Conservation (phyloP, 2,797 vertebrate genomes). For the Centroberyx gerrardi region DNA sequence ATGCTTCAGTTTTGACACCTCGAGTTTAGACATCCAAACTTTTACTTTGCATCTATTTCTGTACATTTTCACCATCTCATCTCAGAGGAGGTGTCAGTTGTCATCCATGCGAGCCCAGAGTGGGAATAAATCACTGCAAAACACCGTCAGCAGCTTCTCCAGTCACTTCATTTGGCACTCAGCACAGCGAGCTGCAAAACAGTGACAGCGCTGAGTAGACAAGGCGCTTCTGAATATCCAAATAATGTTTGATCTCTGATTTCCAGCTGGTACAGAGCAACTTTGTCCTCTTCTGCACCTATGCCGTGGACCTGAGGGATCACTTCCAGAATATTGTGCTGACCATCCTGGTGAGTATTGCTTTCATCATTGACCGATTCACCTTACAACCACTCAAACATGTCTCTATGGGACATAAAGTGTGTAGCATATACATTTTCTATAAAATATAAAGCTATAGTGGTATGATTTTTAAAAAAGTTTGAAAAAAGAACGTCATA, state of each 20-base stretch:
- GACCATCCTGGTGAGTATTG: constrained; percentile 92
- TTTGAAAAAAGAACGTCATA: too few species aligned
- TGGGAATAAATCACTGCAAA: constrained; percentile 54
- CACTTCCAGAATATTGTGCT: constrained; percentile 96
- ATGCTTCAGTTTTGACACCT: constrained; percentile 5
- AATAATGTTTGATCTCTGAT: constrained; percentile 62
- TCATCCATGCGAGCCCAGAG: constrained; percentile 41
- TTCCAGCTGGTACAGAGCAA: constrained; percentile 95
- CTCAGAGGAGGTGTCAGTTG: constrained; percentile 69
- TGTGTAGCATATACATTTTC: not conserved
- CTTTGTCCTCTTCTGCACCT: constrained; percentile 97
- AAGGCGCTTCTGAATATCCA: constrained; percentile 38
- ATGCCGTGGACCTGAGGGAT: constrained; percentile 89
- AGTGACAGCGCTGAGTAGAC: constrained; percentile 61
- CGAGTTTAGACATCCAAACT: constrained; percentile 21
- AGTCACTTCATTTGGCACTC: constrained; percentile 47
- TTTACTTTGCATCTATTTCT: constrained; percentile 35
- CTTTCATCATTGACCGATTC: not conserved
- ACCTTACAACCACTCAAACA: not conserved
- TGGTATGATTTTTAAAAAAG: too few species aligned
- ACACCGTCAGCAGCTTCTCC: constrained; percentile 71
- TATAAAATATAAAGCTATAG: not conserved
- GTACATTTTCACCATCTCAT: constrained; percentile 25
- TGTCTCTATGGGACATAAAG: not conserved
- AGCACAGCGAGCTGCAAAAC: constrained; percentile 21